A percentile compares a stretch with the other conserved stretches of the same genome.
phyloP scores from a whole-genome alignment of 1,140 invertebrate species.

The Papilio polytes region DNA sequence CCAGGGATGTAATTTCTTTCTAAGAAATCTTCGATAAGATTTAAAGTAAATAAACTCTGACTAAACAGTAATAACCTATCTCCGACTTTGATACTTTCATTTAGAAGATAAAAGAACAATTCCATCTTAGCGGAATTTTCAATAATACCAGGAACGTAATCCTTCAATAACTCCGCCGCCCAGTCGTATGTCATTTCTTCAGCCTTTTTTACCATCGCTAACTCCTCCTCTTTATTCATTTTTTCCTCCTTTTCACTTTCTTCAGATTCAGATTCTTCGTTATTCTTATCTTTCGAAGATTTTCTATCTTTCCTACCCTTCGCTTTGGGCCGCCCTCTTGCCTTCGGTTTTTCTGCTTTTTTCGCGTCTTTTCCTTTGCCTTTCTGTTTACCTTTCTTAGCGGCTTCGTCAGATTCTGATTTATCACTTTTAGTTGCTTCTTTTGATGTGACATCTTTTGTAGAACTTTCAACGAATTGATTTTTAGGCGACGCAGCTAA shows the following conservation, averaged over 20 bases:
- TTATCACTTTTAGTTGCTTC: constrained; percentile 57
- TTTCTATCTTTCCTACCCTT: constrained; percentile 77
- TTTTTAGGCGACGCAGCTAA: constrained; percentile 44
- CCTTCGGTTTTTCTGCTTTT: constrained; percentile 64
- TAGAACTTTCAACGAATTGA: constrained; percentile 45
- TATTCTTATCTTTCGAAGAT: constrained; percentile 75
- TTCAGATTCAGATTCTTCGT: constrained; percentile 74
- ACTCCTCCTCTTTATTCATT: constrained; percentile 83
- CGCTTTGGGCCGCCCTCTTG: constrained; percentile 68
- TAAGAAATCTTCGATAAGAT: constrained; percentile 98
- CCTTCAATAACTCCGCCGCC: constrained; percentile 94
- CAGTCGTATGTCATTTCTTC: constrained; percentile 93
- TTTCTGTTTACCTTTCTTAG: constrained; percentile 64
- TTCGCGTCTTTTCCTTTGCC: constrained; percentile 69
- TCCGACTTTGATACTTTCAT: constrained; percentile 93
- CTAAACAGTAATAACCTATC: constrained; percentile 98
- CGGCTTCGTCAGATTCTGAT: constrained; percentile 62
- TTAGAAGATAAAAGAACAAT: constrained; percentile 96
- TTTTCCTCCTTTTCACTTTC: constrained; percentile 85
- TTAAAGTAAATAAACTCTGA: constrained; percentile 97
- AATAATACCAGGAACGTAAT: constrained; percentile 94
- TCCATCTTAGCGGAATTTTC: constrained; percentile 98
- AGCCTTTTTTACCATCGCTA: constrained; percentile 86
- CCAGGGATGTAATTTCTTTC: constrained; percentile 91
- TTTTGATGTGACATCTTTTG: constrained; percentile 52